Conservation (phyloP, 2,797 vertebrate species). For the Valencia hispanica region DNA sequence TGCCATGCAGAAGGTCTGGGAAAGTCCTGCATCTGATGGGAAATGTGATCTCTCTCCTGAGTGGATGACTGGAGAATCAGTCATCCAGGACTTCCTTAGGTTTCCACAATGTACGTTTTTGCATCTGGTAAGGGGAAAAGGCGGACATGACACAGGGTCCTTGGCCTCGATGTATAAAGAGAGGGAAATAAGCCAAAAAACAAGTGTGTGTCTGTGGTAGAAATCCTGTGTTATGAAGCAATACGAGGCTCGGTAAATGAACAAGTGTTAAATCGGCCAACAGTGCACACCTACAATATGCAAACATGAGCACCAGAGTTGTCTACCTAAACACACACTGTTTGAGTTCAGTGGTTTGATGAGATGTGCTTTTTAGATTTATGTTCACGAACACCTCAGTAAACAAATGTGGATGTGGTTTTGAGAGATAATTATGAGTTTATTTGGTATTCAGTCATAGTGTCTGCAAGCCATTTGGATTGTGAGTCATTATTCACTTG, state of each 20-base stretch:
- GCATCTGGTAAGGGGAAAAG: constrained; percentile 43
- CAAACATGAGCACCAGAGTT: constrained; percentile 11
- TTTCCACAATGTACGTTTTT: constrained; percentile 49
- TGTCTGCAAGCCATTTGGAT: constrained; percentile 71
- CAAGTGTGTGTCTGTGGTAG: constrained; percentile 34
- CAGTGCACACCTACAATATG: constrained; percentile 45
- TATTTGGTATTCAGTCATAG: constrained; percentile 53
- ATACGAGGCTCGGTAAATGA: constrained; percentile 36
- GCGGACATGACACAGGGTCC: constrained; percentile 33
- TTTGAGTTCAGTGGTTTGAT: constrained; percentile 27
- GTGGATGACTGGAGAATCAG: constrained; percentile 41
- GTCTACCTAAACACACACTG: constrained; percentile 18
- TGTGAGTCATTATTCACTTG: constrained; percentile 70
- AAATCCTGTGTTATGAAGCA: constrained; percentile 34
- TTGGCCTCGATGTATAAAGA: constrained; percentile 28
- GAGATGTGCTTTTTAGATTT: constrained; percentile 32
- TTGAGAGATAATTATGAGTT: constrained; percentile 49
- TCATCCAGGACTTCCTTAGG: constrained; percentile 44
- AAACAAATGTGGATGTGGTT: constrained; percentile 62
- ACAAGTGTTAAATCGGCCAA: constrained; percentile 15
- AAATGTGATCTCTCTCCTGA: constrained; percentile 27
- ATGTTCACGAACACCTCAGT: constrained; percentile 45
- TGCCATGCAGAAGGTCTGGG: constrained; percentile 50
- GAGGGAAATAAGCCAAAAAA: constrained; percentile 56
- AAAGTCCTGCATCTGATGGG: constrained; percentile 33